phyloP scores from a whole-genome alignment of 2,888 invertebrate genomes.

The Lochmaea capreae region DNA sequence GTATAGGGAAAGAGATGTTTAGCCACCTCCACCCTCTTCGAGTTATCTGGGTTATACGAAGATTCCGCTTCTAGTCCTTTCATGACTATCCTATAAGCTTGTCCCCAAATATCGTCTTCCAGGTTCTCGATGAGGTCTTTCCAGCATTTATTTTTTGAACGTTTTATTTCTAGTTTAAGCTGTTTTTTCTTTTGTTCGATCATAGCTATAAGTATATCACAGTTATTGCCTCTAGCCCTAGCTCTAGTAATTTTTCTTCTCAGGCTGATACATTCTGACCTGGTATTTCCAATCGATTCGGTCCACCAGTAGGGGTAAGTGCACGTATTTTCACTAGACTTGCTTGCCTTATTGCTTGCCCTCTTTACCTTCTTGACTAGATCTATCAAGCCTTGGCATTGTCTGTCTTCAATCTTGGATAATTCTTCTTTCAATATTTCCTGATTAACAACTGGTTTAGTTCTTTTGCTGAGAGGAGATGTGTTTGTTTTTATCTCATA shows the following conservation, averaged over 20 bases:
- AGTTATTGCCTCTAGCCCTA: neutral
- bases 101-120: conserved; percentile 27
- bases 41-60: neutral
- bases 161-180: neutral
- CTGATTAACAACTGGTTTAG: no score
- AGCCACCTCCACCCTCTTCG: neutral
- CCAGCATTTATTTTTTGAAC: conserved; percentile 12
- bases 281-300: neutral
- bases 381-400: no score
- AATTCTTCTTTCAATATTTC: no score
- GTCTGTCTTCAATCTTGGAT: no score
- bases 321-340: neutral
- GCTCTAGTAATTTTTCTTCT: conserved; percentile 16
- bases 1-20: conserved; percentile 17
- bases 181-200: neutral
- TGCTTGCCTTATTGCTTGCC: neutral
- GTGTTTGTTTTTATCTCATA: no score
- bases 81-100: conserved; percentile 24
- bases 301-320: conserved; percentile 31
- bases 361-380: neutral
- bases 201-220: neutral
- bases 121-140: conserved; percentile 15
- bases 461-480: neutral
- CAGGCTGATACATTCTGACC: conserved; percentile 2
- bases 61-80: neutral